These are phyloP conservation scores for Bradynema listronoti DNA, from an alignment of 1,140 invertebrate genomes.

Conservation along the genomic window DNA sequence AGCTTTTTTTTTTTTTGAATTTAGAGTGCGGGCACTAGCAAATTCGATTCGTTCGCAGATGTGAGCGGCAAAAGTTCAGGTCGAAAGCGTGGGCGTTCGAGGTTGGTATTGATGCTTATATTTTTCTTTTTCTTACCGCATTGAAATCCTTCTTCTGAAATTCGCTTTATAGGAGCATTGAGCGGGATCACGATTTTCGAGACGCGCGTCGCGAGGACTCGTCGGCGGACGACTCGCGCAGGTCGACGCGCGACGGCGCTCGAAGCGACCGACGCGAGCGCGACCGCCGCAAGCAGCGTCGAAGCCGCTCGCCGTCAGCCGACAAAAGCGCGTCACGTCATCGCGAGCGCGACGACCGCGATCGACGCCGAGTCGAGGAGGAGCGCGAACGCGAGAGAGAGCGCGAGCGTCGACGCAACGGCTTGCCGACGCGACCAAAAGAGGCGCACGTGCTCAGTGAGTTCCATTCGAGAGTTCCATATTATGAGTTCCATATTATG, in stretches of 20 bases:
- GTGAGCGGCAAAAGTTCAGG: too few species aligned
- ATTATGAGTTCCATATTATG: too few species aligned
- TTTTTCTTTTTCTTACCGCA: too few species aligned
- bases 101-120: too few species aligned
- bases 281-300: constrained; percentile 7
- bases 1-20: too few species aligned
- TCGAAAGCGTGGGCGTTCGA: too few species aligned
- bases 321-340: too few species aligned
- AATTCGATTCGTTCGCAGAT: too few species aligned
- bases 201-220: background rate
- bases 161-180: too few species aligned
- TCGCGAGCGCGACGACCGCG: background rate
- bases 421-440: constrained; percentile 32
- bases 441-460: constrained; percentile 33
- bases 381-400: constrained; percentile 10
- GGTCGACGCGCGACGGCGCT: constrained; percentile 8
- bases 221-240: background rate
- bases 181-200: too few species aligned
- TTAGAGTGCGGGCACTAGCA: too few species aligned
- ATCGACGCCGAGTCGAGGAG: constrained; percentile 9
- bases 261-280: background rate
- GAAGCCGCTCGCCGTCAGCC: constrained; percentile 18
- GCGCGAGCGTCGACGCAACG: constrained; percentile 27
- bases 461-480: background rate
- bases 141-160: too few species aligned